These are phyloP conservation scores for Xestia c-nigrum DNA, from an alignment of 2,888 invertebrate genomes.

Conservation along the genomic window DNA sequence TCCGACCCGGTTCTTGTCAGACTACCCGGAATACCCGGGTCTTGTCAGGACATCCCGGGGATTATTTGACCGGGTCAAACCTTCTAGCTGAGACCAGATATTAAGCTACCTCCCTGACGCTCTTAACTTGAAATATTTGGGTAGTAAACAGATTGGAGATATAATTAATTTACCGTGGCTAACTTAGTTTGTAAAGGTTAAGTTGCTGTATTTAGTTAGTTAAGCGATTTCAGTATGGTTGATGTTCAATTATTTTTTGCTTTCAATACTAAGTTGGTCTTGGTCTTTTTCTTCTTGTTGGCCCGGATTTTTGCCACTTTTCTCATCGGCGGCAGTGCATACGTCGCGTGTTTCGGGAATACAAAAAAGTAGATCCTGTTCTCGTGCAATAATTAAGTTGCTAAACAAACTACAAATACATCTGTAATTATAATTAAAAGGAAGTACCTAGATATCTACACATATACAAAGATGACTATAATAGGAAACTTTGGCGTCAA, in stretches of 20 bases:
- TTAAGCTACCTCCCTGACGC: conserved; percentile 53
- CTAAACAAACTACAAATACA: too few relatives aligned
- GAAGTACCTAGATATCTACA: too few relatives aligned
- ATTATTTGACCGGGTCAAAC: conserved; percentile 63
- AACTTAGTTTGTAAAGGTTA: background rate
- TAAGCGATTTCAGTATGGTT: background rate
- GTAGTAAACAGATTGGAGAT: conserved; percentile 19
- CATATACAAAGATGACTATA: too few relatives aligned
- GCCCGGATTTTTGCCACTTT: background rate
- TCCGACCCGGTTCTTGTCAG: conserved; percentile 61
- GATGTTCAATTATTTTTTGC: background rate
- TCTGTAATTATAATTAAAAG: too few relatives aligned
- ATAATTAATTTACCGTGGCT: conserved; percentile 39
- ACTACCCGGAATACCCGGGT: conserved; percentile 45
- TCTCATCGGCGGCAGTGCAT: background rate
- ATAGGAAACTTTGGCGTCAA: too few relatives aligned
- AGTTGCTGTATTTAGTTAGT: background rate
- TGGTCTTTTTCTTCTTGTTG: background rate
- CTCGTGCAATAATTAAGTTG: background rate
- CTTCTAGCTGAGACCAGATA: conserved; percentile 51
- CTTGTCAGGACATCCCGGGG: conserved; percentile 54
- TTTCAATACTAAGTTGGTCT: background rate
- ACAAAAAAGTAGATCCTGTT: background rate
- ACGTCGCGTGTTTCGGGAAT: background rate
- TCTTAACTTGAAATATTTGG: conserved; percentile 61